Base-by-base conservation (phyloP, 2,797 vertebrate species). In the Smutsia gigantea region DNA sequence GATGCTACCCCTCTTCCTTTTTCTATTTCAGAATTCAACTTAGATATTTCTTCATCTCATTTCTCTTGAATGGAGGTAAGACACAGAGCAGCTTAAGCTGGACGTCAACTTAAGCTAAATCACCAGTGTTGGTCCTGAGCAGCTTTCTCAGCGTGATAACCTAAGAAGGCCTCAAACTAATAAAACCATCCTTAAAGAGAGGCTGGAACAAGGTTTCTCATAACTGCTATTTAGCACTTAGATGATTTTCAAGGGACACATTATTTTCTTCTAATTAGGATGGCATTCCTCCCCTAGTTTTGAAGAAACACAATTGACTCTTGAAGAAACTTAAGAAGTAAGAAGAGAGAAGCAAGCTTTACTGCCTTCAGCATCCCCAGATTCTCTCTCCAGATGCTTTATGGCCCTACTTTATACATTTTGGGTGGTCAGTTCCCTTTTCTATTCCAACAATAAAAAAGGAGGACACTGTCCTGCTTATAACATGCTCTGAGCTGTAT, bases 241-340 rank as follows among this genome's bases (percentile, higher is more conserved):
- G 39, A 75, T 66, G 69, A 79, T 81, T 95, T 95, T 75, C 83
- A 92, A 68, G 89, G 63, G 63, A 61, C 64, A 91, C n/a, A n/a
- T 51, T 2, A 9, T 79, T 91, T 94, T 78, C 51, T 89, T 94
- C 83, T 68, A 86, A 79, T 97, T 84, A 94, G 57, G 75, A 84
- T 61, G 87, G 66, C 31, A 84, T 27, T 92, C 31, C 17, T 86
- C 15, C 46, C 25, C 57, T 55, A 34, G 39, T 77, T 59, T 23
- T 68, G 29, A 91, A 86, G 81, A 90, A 96, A 87, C 49, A 90
- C 19, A 95, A 87, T 3, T 53, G 69, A 86, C 51, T 94, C 18
- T 68, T 88, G 42, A 79, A 90, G 68, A 86, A 90, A 83, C 31
- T 39, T 69, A 46, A 86, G 11, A 25, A 84, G 9, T 31, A 75